Percentiles rank a stretch among this genome's conserved stretches.
Evolutionary conservation across 2,888 invertebrate species (phyloP).

Genomic region (Heliconius hortense): DNA sequence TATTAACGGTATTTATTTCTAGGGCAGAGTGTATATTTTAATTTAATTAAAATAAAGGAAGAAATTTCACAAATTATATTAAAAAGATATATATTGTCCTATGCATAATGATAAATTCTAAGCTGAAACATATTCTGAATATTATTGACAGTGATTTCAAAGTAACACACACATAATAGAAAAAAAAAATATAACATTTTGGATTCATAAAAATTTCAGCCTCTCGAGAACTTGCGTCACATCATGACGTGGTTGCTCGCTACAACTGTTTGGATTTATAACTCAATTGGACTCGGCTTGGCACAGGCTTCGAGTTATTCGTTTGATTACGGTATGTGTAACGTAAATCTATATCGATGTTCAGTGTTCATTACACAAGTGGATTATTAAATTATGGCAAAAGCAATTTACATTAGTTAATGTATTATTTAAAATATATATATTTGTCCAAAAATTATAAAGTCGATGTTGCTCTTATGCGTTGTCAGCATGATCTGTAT

Average conservation of each 20-base stretch:
- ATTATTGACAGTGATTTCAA: too few species aligned
- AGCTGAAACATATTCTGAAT: not conserved
- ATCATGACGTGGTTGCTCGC: conserved; percentile 82
- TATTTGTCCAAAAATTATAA: conserved; percentile 40
- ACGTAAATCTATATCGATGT: conserved; percentile 11
- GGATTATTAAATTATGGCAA: conserved; percentile 9
- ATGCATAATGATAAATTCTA: too few species aligned
- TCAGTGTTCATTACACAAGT: conserved; percentile 6
- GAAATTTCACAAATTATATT: not conserved
- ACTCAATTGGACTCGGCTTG: conserved; percentile 76
- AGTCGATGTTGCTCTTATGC: conserved; percentile 60
- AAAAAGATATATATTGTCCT: not conserved
- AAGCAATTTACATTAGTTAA: conserved; percentile 12
- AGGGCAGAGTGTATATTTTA: not conserved
- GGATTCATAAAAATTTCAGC: conserved; percentile 27
- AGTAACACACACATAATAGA: not conserved
- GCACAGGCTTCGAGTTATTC: conserved; percentile 77
- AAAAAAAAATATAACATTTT: not conserved
- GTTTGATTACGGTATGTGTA: conserved; percentile 68
- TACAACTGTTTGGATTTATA: conserved; percentile 82
- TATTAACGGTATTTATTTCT: conserved; percentile 80
- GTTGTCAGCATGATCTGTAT: conserved; percentile 73
- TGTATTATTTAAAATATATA: conserved; percentile 34
- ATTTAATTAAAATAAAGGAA: not conserved
- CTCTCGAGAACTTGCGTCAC: conserved; percentile 74